These are phyloP conservation scores for Bungarus multicinctus DNA, from an alignment of 2,113 vertebrate species.

Conservation along the genomic window DNA sequence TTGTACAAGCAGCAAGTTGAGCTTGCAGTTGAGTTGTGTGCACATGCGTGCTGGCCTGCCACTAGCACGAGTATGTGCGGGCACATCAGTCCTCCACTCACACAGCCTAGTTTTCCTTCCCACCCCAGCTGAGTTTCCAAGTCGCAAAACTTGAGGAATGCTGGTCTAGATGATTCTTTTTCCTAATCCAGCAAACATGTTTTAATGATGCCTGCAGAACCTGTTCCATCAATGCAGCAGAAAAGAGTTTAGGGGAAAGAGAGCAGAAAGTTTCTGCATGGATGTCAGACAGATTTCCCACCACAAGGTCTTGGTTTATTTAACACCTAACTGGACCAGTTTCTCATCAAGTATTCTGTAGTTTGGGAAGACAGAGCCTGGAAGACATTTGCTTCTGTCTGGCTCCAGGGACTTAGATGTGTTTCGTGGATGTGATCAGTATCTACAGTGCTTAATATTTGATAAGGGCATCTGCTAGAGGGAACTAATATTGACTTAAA, in stretches of 20 bases:
- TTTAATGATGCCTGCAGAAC: not conserved
- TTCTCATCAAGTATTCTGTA: slow-evolving; percentile 39
- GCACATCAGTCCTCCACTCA: too few species aligned
- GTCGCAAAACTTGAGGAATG: too few species aligned
- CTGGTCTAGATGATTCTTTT: not conserved
- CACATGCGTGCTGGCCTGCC: too few species aligned
- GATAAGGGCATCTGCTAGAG: slow-evolving; percentile 30
- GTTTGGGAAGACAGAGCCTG: slow-evolving; percentile 5
- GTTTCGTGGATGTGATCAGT: slow-evolving; percentile 24
- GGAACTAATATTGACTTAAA: slow-evolving; percentile 8
- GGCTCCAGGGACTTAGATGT: not conserved
- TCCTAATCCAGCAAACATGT: not conserved
- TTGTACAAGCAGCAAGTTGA: too few species aligned
- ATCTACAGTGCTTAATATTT: slow-evolving; percentile 36
- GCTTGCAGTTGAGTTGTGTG: too few species aligned
- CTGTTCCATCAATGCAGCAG: not conserved
- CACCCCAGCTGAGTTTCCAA: too few species aligned
- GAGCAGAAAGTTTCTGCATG: not conserved
- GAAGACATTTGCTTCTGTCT: slow-evolving; percentile 25
- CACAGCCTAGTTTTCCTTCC: too few species aligned
- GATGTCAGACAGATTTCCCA: slow-evolving; percentile 29
- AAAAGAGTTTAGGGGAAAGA: not conserved
- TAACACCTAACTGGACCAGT: slow-evolving; percentile 34
- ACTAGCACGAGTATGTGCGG: too few species aligned
- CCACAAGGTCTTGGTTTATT: slow-evolving; percentile 39